Base-by-base conservation (phyloP, 2,797 vertebrate genomes). In the Platalea minor region DNA sequence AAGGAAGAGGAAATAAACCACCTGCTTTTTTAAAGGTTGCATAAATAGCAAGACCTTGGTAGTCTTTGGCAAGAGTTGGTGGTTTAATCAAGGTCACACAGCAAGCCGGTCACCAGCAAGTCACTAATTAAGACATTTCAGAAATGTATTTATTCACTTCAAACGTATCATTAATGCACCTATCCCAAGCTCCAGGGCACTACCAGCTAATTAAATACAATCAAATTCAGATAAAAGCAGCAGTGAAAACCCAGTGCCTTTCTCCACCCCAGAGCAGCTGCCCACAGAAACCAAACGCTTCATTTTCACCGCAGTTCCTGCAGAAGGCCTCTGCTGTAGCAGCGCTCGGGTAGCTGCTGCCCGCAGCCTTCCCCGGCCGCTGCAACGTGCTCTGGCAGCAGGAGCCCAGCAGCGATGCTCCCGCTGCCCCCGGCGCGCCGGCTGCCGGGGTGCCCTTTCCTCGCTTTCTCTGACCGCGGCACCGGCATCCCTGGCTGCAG, bases 1-100 rank as follows among this genome's bases (percentile, higher is more conserved):
- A 43, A 70, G 82, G 90, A 95, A 95, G 69, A 86, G 91, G 93
- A 77, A 95, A 93, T 46, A 56, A 83, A 51, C 46, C 69, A 88
- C 69, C 82, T 84, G 79, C 50, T 81, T 64, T 74, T 37, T 63
- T 41, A 37, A 74, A 85, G 79, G 76, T 17, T 72, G 73, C 23
- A 16, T 6, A 2, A 59, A 51, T 24, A 78, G 53, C 5, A 0
- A 51, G 50, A 19, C 50, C 63, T 65, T 4, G 35, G 5, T 20
- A 35, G 73, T n/a, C 51, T 74, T 57, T 20, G 57, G 79, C 60
- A 45, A 65, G 80, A 61, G 14, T 0, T 6, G 43, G 41, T 77
- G 87, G 83, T 85, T 93, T 82, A 51, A 48, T 84, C 54, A 48
- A 86, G 80, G 85, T 87, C 81, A 48, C 19, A 0, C 53, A 72